Evolutionary conservation across 35 echinoderm and acorn worm genomes (phyloP), one percentile per base, ranked within the genome.

Genomic region (Diadema setosum): DNA sequence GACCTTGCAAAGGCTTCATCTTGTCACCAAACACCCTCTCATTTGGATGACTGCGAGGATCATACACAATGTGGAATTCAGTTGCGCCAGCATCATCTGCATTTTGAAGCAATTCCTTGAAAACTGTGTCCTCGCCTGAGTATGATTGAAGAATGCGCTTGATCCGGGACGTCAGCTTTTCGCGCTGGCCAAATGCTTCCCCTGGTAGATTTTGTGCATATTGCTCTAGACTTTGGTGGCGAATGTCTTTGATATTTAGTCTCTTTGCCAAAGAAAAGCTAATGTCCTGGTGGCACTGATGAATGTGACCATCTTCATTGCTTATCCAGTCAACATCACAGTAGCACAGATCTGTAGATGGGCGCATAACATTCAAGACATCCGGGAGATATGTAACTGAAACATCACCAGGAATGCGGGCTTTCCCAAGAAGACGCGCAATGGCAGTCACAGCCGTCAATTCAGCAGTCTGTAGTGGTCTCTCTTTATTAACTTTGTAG

Each of bases 61-160:
- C 96, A 50, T 89, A 70, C 21, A 99, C 87, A 76, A 99, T 89
- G 43, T 99, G 93, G n/a, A 99, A 87, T 73, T 90, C 86, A 14
- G 93, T 86, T 32, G 96, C 96, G n/a, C 67, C 57, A 24, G 96
- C 92, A 85, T 99, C 96, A 76, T 99, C 96, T 0, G 96, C 93
- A 92, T 99, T 99, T 75, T 99, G 96, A 26, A 99, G 31, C 27
- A 99, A 35, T 69, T 99, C 96, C 58, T 99, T 99, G 15, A 99
- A 60, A 7, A 95, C 83, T 40, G 83, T 59, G 64, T 75, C 49
- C 65, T 91, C 93, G 52, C 83, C 67, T 14, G 96, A 89, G 81
- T 98, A 98, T 8, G 83, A 90, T 52, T 46, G 69, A 2, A 98
- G 43, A 42, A 98, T 98, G 1, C 89, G 69, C 43, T 73, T 94